phyloP scores from a whole-genome alignment of 2,888 invertebrate species.

The Ochropleura plecta region DNA sequence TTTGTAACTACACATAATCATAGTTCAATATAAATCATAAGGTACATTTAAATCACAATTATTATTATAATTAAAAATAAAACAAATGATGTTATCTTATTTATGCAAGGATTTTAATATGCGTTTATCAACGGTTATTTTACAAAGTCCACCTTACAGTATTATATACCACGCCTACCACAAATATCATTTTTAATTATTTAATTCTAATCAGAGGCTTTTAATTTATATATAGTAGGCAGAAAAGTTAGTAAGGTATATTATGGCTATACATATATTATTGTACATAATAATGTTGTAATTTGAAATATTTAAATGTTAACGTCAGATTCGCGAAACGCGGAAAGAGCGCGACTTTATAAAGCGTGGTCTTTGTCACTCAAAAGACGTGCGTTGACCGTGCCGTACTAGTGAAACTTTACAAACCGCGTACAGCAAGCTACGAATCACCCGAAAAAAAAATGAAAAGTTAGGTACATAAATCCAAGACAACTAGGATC shows the following conservation, averaged over 20 bases:
- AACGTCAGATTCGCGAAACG: not conserved
- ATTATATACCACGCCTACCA: conserved; percentile 2
- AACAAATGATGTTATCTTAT: conserved; percentile 5
- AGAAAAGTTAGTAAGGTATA: not conserved
- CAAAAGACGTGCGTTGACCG: not conserved
- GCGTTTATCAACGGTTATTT: not conserved
- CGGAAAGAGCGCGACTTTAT: not conserved
- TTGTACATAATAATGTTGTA: not conserved
- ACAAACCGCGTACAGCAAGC: not conserved
- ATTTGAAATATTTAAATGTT: not conserved
- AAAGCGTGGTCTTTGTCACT: not conserved
- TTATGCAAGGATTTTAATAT: conserved; percentile 7
- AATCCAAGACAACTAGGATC: not conserved
- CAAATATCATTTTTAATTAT: conserved; percentile 1
- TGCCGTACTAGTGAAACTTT: not conserved
- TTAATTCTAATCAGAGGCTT: conserved; percentile 9
- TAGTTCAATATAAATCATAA: conserved; percentile 30
- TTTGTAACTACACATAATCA: conserved; percentile 9
- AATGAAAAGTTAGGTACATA: not conserved
- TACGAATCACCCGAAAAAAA: not conserved
- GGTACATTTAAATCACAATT: conserved; percentile 37
- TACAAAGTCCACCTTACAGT: not conserved
- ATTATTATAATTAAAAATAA: not conserved
- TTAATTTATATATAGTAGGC: not conserved
- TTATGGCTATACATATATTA: not conserved